Percentiles rank a stretch among this genome's conserved stretches.
phyloP scores from a whole-genome alignment of 2,797 vertebrate genomes.

The Catharus ustulatus region DNA sequence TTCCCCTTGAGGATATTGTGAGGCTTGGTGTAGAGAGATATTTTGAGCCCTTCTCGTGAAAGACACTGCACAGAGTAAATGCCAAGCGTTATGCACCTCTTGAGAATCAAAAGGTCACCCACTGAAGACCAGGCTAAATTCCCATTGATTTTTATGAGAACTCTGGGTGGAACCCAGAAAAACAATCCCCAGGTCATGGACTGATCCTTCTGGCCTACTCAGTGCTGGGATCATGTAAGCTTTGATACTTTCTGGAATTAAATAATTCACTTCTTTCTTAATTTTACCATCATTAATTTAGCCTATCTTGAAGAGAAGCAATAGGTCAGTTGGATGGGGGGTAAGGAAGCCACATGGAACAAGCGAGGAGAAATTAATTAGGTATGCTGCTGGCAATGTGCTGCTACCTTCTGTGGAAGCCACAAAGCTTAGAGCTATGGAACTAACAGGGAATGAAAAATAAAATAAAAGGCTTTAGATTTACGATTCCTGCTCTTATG shows the following conservation, averaged over 20 bases:
- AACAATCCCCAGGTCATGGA: background rate
- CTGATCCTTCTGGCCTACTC: background rate
- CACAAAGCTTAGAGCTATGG: conserved; percentile 22
- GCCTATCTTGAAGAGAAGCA: background rate
- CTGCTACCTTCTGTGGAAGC: conserved; percentile 6
- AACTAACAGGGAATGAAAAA: conserved; percentile 19
- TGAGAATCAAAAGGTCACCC: conserved; percentile 27
- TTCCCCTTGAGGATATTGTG: conserved; percentile 11
- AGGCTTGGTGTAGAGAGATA: background rate
- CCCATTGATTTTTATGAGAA: conserved; percentile 16
- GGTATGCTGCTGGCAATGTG: background rate
- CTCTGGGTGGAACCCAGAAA: background rate
- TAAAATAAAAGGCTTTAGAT: conserved; percentile 42
- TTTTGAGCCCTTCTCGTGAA: conserved; percentile 12
- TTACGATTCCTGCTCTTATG: background rate
- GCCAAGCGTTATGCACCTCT: background rate
- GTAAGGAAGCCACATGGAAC: background rate
- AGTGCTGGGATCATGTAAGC: background rate
- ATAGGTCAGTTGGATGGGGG: conserved; percentile 1
- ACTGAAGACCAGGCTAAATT: conserved; percentile 22
- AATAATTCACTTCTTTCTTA: conserved; percentile 20
- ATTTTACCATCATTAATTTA: background rate
- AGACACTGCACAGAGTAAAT: conserved; percentile 22
- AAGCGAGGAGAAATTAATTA: conserved; percentile 18
- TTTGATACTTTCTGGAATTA: conserved; percentile 8